Evolutionary conservation across 2,113 vertebrate species (phyloP).

Genomic region (Lepisosteus osseus): DNA sequence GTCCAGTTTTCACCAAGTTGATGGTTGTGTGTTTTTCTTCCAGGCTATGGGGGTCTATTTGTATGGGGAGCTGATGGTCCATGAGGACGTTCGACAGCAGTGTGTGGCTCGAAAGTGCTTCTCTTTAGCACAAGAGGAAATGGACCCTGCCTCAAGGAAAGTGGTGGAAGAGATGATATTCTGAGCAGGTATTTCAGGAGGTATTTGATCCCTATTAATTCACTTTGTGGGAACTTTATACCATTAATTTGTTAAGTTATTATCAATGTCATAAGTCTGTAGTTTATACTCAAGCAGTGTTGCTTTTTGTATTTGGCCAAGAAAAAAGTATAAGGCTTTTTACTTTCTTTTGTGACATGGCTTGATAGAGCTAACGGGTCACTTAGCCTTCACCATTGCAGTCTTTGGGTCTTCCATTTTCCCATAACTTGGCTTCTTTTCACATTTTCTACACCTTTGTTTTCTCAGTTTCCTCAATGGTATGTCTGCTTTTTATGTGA

Average conservation of each 20-base stretch:
- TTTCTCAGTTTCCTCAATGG: not conserved
- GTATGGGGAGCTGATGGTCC: conserved; percentile 94
- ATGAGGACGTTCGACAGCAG: conserved; percentile 83
- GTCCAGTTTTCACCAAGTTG: too few relatives aligned
- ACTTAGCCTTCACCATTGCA: too few relatives aligned
- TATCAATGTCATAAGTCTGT: too few relatives aligned
- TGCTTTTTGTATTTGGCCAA: too few relatives aligned
- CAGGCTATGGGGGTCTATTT: conserved; percentile 97
- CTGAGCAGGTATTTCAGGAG: conserved; percentile 52
- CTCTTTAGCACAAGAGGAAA: conserved; percentile 69
- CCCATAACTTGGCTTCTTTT: too few relatives aligned
- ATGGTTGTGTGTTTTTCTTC: conserved; percentile 20
- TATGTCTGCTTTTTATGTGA: not conserved
- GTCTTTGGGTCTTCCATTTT: too few relatives aligned
- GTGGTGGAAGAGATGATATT: conserved; percentile 92
- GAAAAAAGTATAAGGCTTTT: too few relatives aligned
- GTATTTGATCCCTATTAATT: conserved; percentile 34
- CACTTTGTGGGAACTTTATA: too few relatives aligned
- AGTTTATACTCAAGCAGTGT: too few relatives aligned
- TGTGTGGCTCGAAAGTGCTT: conserved; percentile 80
- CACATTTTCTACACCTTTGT: not conserved
- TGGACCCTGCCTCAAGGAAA: conserved; percentile 77
- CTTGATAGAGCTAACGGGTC: too few relatives aligned
- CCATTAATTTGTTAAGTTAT: too few relatives aligned
- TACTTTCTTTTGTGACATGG: too few relatives aligned